Base-by-base conservation (phyloP, 2,888 invertebrate genomes). In the Conops quadrifasciatus region DNA sequence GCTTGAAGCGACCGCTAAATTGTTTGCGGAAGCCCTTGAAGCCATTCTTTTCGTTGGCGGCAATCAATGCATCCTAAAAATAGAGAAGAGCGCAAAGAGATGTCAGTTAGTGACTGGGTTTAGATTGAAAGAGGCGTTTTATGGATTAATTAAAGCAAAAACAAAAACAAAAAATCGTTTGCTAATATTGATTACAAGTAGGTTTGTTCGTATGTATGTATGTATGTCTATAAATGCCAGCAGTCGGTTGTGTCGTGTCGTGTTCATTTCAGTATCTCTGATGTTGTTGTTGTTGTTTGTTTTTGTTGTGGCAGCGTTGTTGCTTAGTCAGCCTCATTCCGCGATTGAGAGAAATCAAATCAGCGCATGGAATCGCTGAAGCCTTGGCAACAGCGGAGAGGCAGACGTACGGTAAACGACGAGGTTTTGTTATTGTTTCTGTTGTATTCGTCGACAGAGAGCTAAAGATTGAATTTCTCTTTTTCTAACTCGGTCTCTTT, bases 21-120 rank as follows among this genome's bases (percentile, higher is more conserved):
- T 94, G 94, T 86, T 94, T 94, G 79, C 93, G 91, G 87, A 94
- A 91, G 84, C 93, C 93, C 86, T 93, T 91, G 85, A 94, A 93
- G 81, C 93, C 92, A 80, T 91, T 90, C 84, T 90, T 91, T 79
- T 89, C 89, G 77, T 88, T 88, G 74, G 89, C 88, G 88, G 92
- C 92, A 88, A 92, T 91, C 85, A 93, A 89, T 86, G 91, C 90
- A 88, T 93, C 92, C 94, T 94, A 88, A 68, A 91, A 78, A 5
- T 7, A 7, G 36, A 66, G 1, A 15, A 56, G 43, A 69, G 65
- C 5, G 67, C 1, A n/a, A 67, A 49, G 30, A 45, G 4, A 70
- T 28, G 36, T 36, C 9, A 4, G 36, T 36, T 36, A 36, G 36
- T 9, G 36, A 36, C 9, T 36, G 9, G 16, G 21, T 53, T 9